Percentiles rank a stretch among this genome's conserved stretches.
Evolutionary conservation across 2,797 vertebrate species (phyloP).

Genomic region (Morelia viridis): DNA sequence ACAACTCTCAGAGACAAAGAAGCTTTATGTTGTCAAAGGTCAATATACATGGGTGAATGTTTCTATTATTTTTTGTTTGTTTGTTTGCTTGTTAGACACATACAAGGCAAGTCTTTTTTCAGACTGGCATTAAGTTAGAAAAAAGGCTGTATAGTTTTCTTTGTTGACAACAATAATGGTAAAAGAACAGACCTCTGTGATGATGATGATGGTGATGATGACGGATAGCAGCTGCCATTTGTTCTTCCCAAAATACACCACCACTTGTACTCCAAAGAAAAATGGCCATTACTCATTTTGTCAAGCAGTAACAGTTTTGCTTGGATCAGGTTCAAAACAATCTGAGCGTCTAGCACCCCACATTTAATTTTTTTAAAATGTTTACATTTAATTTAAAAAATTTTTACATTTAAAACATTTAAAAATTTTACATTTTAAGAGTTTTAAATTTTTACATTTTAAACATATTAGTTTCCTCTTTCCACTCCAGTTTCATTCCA

Average conservation of each 20-base stretch:
- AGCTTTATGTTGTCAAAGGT: not conserved
- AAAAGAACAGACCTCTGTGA: not conserved
- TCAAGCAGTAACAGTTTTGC: not conserved
- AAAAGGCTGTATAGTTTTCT: not conserved
- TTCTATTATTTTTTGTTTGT: not conserved
- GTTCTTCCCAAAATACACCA: not conserved
- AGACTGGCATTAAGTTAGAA: not conserved
- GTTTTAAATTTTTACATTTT: not conserved
- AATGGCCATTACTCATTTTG: not conserved
- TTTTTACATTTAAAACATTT: no score
- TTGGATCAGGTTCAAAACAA: not conserved
- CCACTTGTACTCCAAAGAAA: not conserved
- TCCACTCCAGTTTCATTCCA: not conserved
- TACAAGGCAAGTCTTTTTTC: not conserved
- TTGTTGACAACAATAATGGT: not conserved
- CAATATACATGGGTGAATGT: not conserved
- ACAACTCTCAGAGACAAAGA: not conserved
- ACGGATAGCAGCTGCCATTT: not conserved
- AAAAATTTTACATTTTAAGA: no score
- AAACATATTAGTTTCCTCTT: not conserved
- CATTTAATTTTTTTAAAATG: not conserved
- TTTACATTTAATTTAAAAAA: no score
- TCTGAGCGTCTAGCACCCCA: not conserved
- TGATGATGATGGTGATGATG: not conserved
- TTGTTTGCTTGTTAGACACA: not conserved